phyloP scores from a whole-genome alignment of 2,888 invertebrate genomes.

The Coelogynopora nodosa region DNA sequence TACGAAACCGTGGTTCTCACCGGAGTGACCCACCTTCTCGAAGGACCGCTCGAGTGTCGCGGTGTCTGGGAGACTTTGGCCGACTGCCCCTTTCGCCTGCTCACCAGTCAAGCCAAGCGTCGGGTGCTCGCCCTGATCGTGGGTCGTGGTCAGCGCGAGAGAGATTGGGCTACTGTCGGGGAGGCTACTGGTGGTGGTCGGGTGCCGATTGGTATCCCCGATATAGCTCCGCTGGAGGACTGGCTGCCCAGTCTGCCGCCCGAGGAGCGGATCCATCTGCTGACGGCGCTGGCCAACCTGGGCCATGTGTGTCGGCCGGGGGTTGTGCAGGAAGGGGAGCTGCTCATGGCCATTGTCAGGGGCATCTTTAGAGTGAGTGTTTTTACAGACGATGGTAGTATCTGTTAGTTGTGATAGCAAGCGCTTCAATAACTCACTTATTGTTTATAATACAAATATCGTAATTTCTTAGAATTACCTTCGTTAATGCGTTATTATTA shows the following conservation, averaged over 20 bases:
- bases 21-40: background rate
- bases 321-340: slow-evolving; percentile 66
- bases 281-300: background rate
- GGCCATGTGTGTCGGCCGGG: slow-evolving; percentile 63
- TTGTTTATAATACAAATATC: no score
- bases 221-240: background rate
- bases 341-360: slow-evolving; percentile 69
- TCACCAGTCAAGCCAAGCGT: slow-evolving; percentile 21
- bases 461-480: no score
- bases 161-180: background rate
- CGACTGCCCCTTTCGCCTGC: background rate
- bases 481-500: no score
- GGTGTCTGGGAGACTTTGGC: background rate
- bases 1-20: background rate
- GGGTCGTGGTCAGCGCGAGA: background rate
- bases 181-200: background rate
- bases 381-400: no score
- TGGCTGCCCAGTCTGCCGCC: background rate
- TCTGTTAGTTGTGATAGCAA: no score
- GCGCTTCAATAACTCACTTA: no score
- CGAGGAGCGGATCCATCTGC: background rate
- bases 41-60: background rate
- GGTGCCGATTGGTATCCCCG: background rate
- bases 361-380: slow-evolving; percentile 69
- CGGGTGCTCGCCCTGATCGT: background rate